phyloP scores from a whole-genome alignment of 1,140 invertebrate species.

The Reticulitermes speratus region DNA sequence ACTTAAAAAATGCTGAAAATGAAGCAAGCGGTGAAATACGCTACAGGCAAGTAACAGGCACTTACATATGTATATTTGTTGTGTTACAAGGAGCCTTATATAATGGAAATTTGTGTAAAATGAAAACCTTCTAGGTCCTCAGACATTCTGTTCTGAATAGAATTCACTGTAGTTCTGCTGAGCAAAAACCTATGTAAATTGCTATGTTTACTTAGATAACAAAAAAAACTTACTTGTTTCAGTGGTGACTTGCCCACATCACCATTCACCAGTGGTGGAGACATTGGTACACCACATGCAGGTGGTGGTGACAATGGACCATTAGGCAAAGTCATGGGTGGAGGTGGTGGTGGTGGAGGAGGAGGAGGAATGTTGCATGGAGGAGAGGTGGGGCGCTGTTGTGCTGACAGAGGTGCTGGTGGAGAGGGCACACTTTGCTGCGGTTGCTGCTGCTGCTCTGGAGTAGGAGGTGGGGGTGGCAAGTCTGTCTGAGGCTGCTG shows the following conservation, averaged over 20 bases:
- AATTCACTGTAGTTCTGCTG: too few species aligned
- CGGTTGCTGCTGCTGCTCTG: background rate
- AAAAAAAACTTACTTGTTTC: slow-evolving; percentile 40
- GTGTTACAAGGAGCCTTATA: too few species aligned
- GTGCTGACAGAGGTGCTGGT: slow-evolving; percentile 51
- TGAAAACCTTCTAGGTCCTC: background rate
- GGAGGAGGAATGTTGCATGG: slow-evolving; percentile 51
- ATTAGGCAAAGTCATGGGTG: slow-evolving; percentile 50
- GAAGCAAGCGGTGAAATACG: too few species aligned
- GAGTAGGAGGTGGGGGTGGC: background rate
- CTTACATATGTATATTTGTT: too few species aligned
- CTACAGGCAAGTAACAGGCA: too few species aligned
- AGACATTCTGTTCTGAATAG: background rate
- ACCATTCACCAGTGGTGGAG: slow-evolving; percentile 54
- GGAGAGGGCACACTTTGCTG: slow-evolving; percentile 47
- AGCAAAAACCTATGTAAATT: too few species aligned
- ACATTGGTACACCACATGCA: slow-evolving; percentile 38
- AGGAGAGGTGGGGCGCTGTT: slow-evolving; percentile 33
- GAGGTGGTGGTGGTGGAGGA: slow-evolving; percentile 56
- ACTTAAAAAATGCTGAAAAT: too few species aligned
- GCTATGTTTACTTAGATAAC: too few species aligned
- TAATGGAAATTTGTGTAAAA: too few species aligned
- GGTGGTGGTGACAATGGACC: slow-evolving; percentile 45
- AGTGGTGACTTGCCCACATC: slow-evolving; percentile 53
- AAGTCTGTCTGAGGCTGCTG: slow-evolving; percentile 40